These are phyloP conservation scores for Hycleus phaleratus DNA, from an alignment of 1,140 invertebrate genomes.

Conservation along the genomic window DNA sequence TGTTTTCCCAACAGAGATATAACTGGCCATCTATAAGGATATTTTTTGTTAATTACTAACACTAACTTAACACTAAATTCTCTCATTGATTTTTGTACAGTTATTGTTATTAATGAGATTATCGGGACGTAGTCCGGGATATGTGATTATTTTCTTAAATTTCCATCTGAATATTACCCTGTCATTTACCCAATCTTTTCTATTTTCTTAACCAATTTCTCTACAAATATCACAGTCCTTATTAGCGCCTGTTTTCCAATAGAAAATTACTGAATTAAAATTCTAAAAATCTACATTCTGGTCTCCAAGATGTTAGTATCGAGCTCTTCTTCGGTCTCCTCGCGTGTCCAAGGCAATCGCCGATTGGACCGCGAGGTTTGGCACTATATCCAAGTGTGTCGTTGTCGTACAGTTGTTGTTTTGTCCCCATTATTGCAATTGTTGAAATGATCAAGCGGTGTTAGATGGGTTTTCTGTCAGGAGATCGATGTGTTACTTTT, in stretches of 20 bases:
- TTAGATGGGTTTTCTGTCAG: conserved; percentile 18
- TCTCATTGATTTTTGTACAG: not conserved
- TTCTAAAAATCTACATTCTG: conserved; percentile 3
- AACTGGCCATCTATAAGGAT: conserved; percentile 5
- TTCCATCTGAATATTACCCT: too few species aligned
- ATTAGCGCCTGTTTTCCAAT: too few species aligned
- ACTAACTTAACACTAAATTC: not conserved
- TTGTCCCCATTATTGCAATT: conserved; percentile 1
- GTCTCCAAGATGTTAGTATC: conserved; percentile 7
- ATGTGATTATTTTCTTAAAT: too few species aligned
- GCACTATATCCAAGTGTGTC: conserved; percentile 31
- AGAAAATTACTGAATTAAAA: not conserved
- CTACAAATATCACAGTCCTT: too few species aligned
- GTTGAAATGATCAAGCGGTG: not conserved
- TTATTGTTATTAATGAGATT: not conserved
- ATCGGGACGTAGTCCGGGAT: too few species aligned
- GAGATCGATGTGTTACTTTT: conserved; percentile 9
- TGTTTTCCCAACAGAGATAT: conserved; percentile 11
- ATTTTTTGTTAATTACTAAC: not conserved
- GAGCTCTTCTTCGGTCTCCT: conserved; percentile 10
- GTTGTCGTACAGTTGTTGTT: conserved; percentile 14
- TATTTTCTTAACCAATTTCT: too few species aligned
- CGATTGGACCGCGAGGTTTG: conserved; percentile 25
- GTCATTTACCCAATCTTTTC: too few species aligned
- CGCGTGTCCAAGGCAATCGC: conserved; percentile 15